A percentile compares a stretch with the other conserved stretches of the same genome.
These are phyloP conservation scores for Shargacucullia verbasci DNA, from an alignment of 2,888 invertebrate species.

Conservation along the genomic window DNA sequence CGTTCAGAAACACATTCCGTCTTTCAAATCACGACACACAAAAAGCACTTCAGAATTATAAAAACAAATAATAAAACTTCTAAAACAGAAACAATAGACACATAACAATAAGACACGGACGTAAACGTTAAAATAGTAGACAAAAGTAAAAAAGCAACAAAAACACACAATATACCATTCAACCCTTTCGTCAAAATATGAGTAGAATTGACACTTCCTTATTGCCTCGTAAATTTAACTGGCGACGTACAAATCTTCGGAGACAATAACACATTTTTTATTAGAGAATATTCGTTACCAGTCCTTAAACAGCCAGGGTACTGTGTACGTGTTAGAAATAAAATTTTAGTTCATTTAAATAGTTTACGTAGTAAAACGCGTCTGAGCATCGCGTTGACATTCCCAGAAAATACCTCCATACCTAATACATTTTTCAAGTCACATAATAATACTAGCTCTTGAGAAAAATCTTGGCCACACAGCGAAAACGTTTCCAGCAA, in stretches of 20 bases:
- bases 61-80: constrained; percentile 80
- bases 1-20: constrained; percentile 50
- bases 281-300: constrained; percentile 59
- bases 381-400: constrained; percentile 15
- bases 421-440: constrained; percentile 26
- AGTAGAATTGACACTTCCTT: constrained; percentile 84
- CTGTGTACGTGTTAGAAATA: constrained; percentile 57
- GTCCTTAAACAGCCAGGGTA: constrained; percentile 50
- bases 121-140: constrained; percentile 77
- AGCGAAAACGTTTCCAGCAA: constrained; percentile 37
- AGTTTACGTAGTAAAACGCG: constrained; percentile 44
- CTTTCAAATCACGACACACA: constrained; percentile 59
- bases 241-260: constrained; percentile 70
- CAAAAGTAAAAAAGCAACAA: constrained; percentile 80
- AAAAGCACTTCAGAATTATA: constrained; percentile 79
- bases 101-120: constrained; percentile 76
- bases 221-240: constrained; percentile 85
- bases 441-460: constrained; percentile 25
- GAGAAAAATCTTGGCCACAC: constrained; percentile 38
- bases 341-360: constrained; percentile 47
- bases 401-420: constrained; percentile 32
- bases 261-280: constrained; percentile 67
- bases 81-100: constrained; percentile 77
- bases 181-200: constrained; percentile 88
- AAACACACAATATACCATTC: constrained; percentile 81